phyloP scores from a whole-genome alignment of 2,797 vertebrate species.

The Pipistrellus nathusii region DNA sequence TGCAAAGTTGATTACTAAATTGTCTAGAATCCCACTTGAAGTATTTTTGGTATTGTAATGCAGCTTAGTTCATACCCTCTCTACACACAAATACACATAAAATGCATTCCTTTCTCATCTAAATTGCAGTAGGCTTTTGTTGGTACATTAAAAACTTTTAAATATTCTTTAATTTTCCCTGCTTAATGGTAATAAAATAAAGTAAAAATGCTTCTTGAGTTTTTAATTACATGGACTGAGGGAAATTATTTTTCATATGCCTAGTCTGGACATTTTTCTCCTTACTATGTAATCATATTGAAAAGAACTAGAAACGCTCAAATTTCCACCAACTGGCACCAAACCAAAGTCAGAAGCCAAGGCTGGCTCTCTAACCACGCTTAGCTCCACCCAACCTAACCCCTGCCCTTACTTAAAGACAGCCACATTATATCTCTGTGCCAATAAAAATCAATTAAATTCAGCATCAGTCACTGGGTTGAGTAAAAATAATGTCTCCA shows the following conservation, averaged over 20 bases:
- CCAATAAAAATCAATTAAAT: conserved; percentile 60
- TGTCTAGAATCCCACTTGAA: background rate
- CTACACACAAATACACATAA: background rate
- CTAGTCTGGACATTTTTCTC: conserved; percentile 75
- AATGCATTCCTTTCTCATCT: conserved; percentile 31
- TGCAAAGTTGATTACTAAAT: conserved; percentile 13
- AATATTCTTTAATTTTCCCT: conserved; percentile 20
- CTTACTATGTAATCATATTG: conserved; percentile 70
- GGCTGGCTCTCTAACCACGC: background rate
- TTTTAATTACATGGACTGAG: conserved; percentile 75
- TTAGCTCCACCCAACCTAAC: background rate
- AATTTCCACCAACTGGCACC: conserved; percentile 71
- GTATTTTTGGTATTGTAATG: conserved; percentile 13
- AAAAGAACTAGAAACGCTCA: conserved; percentile 72
- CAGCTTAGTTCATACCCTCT: background rate
- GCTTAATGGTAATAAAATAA: conserved; percentile 69
- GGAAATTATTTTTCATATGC: conserved; percentile 72
- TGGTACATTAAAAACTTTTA: conserved; percentile 38
- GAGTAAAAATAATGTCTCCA: conserved; percentile 39
- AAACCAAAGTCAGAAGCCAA: conserved; percentile 61
- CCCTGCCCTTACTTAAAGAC: conserved; percentile 54
- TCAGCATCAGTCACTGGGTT: background rate
- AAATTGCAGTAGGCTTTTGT: background rate
- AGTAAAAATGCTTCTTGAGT: conserved; percentile 75
- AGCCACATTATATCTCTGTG: background rate